Evolutionary conservation across 2,888 invertebrate species (phyloP), one percentile per base, ranked within the genome.

Genomic region (Drosophila gaucha): DNA sequence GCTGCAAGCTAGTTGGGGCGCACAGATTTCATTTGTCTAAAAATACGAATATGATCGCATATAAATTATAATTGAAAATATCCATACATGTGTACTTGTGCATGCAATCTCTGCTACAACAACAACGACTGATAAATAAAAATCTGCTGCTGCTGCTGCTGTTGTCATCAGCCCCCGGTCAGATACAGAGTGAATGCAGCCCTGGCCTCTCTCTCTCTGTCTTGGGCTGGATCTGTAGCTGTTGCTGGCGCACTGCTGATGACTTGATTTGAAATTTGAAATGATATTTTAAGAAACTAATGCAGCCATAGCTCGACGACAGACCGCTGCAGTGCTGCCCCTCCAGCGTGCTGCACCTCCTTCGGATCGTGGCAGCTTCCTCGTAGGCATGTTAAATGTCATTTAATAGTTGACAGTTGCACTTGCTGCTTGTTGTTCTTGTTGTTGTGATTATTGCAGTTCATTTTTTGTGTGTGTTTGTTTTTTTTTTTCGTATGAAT

Each of bases 391-490:
- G 90, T 90, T 89, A 89, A 86, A 88, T 90, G 90, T 90, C 90
- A 90, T 90, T 90, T 89, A 89, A 86, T 89, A 84, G 88, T 87
- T 90, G 90, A 89, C 89, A 90, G 86, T 88, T 89, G 83, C 83
- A 83, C 86, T 83, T 82, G 80, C 75, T 64, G 57, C 41, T 60
- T 52, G 52, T 28, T 50, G 43, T 33, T 54, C 60, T 43, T 78
- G 68, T 47, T 79, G 65, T 71, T 74, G 70, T 78, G 78, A 80
- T 80, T 77, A 82, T 82, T 82, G 79, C 79, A 74, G 74, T 85
- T 82, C 74, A 74, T 79, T 83, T 67, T 69, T 66, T 52, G 30
- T 55, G 31, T 50, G 31, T 69, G 51, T 55, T 57, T 49, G 43
- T 63, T 50, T 56, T 60, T 43, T 56, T 55, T 56, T 43, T 52